Evolutionary conservation across 2,888 invertebrate species (phyloP).

Genomic region (Leucania comma): DNA sequence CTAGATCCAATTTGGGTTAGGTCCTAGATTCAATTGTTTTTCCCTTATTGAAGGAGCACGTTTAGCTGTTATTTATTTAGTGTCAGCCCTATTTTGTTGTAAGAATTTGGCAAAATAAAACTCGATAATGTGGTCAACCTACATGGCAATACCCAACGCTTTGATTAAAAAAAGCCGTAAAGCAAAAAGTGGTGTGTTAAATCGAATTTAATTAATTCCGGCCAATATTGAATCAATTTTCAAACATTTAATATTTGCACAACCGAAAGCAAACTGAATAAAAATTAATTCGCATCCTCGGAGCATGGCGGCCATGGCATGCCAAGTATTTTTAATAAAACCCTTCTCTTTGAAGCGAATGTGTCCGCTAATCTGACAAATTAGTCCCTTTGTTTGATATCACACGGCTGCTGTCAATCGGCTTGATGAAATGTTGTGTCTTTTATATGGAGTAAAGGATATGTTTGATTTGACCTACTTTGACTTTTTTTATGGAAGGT

Average conservation of each 20-base stretch:
- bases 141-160: too few relatives aligned
- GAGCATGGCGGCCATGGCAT: conserved; percentile 21
- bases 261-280: conserved; percentile 25
- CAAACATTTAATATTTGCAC: conserved; percentile 21
- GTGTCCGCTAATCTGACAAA: conserved; percentile 47
- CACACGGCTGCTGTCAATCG: conserved; percentile 24
- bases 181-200: background rate
- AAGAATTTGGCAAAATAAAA: background rate
- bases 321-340: conserved; percentile 59
- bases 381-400: conserved; percentile 47
- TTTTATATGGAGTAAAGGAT: background rate
- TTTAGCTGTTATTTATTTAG: background rate
- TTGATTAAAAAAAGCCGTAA: background rate
- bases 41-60: background rate
- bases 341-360: conserved; percentile 52
- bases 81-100: background rate
- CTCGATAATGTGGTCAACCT: background rate
- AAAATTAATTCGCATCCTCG: conserved; percentile 35
- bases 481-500: too few relatives aligned
- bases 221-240: background rate
- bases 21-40: background rate
- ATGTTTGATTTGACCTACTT: background rate
- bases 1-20: background rate
- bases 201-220: conserved; percentile 17
- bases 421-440: conserved; percentile 4